A percentile compares a stretch with the other conserved stretches of the same genome.
Evolutionary conservation across 2,888 invertebrate genomes (phyloP).

Genomic region (Opisthograptis luteolata): DNA sequence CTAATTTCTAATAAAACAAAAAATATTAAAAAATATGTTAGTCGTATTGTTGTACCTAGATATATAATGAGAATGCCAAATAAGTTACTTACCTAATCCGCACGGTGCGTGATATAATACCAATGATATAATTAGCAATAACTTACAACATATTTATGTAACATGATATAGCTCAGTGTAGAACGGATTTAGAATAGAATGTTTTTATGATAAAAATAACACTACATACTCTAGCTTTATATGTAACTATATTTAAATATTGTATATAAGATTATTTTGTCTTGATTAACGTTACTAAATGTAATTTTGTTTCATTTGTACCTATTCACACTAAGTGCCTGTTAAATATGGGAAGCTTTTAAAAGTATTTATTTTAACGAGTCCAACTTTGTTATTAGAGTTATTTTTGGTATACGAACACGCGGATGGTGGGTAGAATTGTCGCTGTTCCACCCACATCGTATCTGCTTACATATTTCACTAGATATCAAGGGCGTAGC

Average conservation of each 20-base stretch:
- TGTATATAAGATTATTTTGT: slow-evolving; percentile 8
- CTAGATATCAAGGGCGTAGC: too few species aligned
- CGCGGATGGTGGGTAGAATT: neutral
- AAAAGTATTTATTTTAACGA: neutral
- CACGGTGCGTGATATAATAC: neutral
- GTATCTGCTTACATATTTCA: too few species aligned
- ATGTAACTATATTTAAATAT: neutral
- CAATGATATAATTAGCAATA: neutral
- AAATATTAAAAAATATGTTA: neutral
- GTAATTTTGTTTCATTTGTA: slow-evolving; percentile 29
- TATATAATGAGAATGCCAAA: slow-evolving; percentile 22
- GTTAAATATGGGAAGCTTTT: slow-evolving; percentile 42
- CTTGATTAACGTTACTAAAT: slow-evolving; percentile 10
- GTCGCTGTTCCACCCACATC: neutral
- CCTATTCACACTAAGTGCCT: slow-evolving; percentile 60
- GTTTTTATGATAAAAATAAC: too few species aligned
- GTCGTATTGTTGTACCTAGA: neutral
- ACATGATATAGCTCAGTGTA: neutral
- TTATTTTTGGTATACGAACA: neutral
- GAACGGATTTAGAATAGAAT: neutral
- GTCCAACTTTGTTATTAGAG: neutral
- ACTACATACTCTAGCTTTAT: neutral
- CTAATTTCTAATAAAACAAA: too few species aligned
- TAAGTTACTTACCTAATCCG: slow-evolving; percentile 19
- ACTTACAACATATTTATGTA: neutral